phyloP scores from a whole-genome alignment of 64 coral and sea anemone genomes.

The Stichodactyla helianthus region DNA sequence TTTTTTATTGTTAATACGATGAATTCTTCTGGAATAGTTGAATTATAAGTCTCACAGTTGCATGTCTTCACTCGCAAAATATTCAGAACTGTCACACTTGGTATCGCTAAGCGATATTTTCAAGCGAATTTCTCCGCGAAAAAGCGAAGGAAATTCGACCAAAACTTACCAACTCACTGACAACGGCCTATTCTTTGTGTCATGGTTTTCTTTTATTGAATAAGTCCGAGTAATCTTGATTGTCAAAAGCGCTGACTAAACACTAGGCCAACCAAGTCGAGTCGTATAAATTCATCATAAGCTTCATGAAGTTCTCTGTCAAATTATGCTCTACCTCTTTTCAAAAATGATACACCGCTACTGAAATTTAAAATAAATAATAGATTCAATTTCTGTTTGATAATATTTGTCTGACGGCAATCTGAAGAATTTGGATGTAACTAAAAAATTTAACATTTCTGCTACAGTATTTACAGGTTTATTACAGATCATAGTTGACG shows the following conservation, averaged over 20 bases:
- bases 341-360: neutral
- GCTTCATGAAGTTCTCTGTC: neutral
- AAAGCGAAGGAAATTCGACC: neutral
- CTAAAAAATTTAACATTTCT: neutral
- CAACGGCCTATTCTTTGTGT: neutral
- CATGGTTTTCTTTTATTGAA: neutral
- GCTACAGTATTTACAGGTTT: neutral
- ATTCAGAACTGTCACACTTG: neutral
- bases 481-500: constrained; percentile 5
- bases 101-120: neutral
- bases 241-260: constrained; percentile 11
- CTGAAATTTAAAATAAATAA: neutral
- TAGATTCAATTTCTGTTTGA: neutral
- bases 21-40: neutral
- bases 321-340: neutral
- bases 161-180: neutral
- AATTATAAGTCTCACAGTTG: constrained; percentile 18
- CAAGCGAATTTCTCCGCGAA: neutral
- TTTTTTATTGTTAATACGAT: neutral
- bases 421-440: neutral
- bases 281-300: neutral
- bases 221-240: neutral
- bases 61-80: neutral
- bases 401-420: neutral
- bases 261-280: neutral